Conservation (phyloP, 2,113 vertebrate species). For the Pangasianodon gigas region DNA sequence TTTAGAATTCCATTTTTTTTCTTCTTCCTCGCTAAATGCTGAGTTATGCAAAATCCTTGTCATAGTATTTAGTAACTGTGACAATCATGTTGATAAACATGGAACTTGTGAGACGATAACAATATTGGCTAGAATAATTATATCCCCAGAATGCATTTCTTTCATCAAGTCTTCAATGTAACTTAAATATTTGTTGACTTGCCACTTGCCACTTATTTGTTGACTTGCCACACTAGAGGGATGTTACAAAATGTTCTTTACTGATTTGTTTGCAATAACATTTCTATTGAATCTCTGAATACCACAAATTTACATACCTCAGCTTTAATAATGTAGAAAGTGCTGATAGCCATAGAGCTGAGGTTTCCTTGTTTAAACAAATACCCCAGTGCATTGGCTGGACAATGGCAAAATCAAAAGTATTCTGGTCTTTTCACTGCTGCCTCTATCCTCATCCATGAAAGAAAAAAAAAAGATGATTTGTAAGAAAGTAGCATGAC, state of each 20-base stretch:
- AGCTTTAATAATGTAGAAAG: not conserved
- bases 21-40: not conserved
- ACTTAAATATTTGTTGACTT: not conserved
- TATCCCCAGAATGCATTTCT: not conserved
- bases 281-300: not conserved
- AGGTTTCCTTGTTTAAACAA: not conserved
- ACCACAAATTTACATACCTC: not conserved
- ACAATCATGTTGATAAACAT: not conserved
- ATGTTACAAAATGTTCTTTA: not conserved
- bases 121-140: not conserved
- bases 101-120: not conserved
- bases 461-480: slow-evolving; percentile 9
- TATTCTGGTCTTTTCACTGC: not conserved
- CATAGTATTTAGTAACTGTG: not conserved
- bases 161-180: not conserved
- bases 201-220: not conserved
- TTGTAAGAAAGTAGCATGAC: slow-evolving; percentile 35
- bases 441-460: slow-evolving; percentile 8
- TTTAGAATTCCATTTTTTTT: not conserved
- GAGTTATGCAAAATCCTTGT: not conserved
- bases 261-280: not conserved
- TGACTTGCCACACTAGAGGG: not conserved
- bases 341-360: not conserved
- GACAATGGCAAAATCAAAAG: not conserved
- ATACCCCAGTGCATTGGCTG: not conserved